Evolutionary conservation across 2,888 invertebrate species (phyloP), one percentile per base, ranked within the genome.

Genomic region (Furcula furcula): DNA sequence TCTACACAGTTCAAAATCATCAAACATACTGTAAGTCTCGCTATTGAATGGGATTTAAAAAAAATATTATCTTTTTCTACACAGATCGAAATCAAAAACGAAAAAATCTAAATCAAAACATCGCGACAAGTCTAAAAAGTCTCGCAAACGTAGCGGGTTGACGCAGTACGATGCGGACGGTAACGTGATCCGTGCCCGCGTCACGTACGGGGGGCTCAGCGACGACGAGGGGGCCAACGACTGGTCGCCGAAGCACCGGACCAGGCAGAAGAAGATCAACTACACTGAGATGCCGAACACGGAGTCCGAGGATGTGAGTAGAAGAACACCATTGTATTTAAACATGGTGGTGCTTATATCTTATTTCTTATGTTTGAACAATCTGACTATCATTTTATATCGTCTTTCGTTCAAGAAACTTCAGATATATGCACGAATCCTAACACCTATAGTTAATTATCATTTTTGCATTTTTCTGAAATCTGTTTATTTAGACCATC

Each of bases 221-320:
- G 90, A 79, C 25, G 80, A 78, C 12, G 86, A 77, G 15, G 73
- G 70, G 67, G 46, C 74, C 30, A 91, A 91, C 67, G 92, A 92
- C 58, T 91, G 91, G 79, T 90, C 90, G 22, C 88, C 92, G 37
- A 90, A 91, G 31, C 90, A 94, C 60, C 84, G 94, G 47, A 95
- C 95, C 0, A 76, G 95, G 4, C 94, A 94, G 45, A 90, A 91
- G 55, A 93, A 93, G 76, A 93, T 94, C 42, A 93, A 93, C 70
- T 95, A 95, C 62, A 92, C 94, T 2, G 96, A 95, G 77, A 92
- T 91, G 64, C 90, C 93, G 31, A 93, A 93, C 45, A 93, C 94
- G 0, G 94, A 94, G 68, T 93, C 93, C 29, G 95, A 93, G 65
- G 94, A 93, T 71, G 94, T 93, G 62, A 86, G 82, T 83, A 15